Evolutionary conservation across 1,140 invertebrate genomes (phyloP), one percentile per base, ranked within the genome.

Genomic region (Drosophila hydei): DNA sequence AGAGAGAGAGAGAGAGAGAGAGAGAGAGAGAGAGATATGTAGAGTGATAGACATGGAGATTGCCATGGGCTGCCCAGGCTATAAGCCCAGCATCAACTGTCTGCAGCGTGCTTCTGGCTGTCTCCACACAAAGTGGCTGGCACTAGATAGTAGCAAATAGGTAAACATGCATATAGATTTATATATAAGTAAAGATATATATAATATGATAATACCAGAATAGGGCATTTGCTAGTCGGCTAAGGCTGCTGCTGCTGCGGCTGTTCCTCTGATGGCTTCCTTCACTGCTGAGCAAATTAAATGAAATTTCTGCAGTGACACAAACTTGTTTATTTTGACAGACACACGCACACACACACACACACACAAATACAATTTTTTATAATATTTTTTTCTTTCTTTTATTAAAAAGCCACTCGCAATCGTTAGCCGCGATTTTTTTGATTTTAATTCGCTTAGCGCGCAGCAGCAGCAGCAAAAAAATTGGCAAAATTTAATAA

Each of bases 271-370:
- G 71, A 54, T 51, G 63, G 30, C 74, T 64, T 56, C 43, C 77
- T 42, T 76, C 72, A 75, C 60, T 75, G 78, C 75, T 61, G 48
- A 76, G 61, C 83, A 88, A 87, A 87, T 87, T 87, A 87, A 87
- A 88, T 88, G 83, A 87, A 87, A 80, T 87, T 88, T 83, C 78
- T 83, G 83, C 83, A 87, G 83, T 87, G 83, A 87, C 83, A 88
- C 68, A 78, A 87, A 87, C 83, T 87, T 87, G 83, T 90, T 90
- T 90, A 85, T 90, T 90, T 88, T 90, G 84, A 88, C 84, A 85
- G 80, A 83, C 79, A 90, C 51, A 40, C 58, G 30, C 60, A 43
- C 42, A 27, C 19, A 59, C 40, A 48, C 54, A 52, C 67, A 54
- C 16, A 30, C 21, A 1, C 12, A 14, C 11, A 11, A n/a, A 11